phyloP scores from a whole-genome alignment of 2,888 invertebrate genomes.

The Arrhopalites spinosus region DNA sequence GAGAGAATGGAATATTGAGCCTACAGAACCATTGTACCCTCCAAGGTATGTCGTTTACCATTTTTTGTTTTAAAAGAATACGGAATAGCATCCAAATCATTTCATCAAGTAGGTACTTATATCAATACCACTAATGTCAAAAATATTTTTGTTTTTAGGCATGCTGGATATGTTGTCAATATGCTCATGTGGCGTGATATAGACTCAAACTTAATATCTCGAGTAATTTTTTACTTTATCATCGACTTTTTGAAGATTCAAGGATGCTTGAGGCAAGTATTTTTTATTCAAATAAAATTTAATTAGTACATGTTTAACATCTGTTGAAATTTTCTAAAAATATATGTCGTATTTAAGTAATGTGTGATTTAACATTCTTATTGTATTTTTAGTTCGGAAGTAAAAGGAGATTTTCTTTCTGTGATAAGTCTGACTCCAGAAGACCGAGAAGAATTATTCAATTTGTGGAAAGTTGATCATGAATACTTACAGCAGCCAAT shows the following conservation, averaged over 20 bases:
- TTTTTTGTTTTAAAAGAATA: too few relatives aligned
- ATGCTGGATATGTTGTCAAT: constrained; percentile 51
- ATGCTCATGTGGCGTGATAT: constrained; percentile 52
- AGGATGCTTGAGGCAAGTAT: not conserved
- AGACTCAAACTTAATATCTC: constrained; percentile 47
- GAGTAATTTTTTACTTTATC: constrained; percentile 53
- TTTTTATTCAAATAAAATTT: not conserved
- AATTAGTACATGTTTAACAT: too few relatives aligned
- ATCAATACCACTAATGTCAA: too few relatives aligned
- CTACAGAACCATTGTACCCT: constrained; percentile 49
- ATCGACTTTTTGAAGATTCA: constrained; percentile 43
- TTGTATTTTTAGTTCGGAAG: constrained; percentile 36
- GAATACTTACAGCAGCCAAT: constrained; percentile 44
- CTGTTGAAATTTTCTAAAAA: too few relatives aligned
- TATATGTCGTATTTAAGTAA: not conserved
- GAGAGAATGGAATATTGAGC: constrained; percentile 49
- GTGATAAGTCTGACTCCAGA: constrained; percentile 44
- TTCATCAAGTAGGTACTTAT: too few relatives aligned
- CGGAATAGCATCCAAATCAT: too few relatives aligned
- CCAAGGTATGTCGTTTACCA: too few relatives aligned
- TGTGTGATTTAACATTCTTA: not conserved
- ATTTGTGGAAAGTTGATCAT: constrained; percentile 53
- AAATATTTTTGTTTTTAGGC: too few relatives aligned
- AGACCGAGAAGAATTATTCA: constrained; percentile 49
- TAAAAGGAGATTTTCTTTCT: constrained; percentile 51